phyloP scores from a whole-genome alignment of 2,888 invertebrate species.

The Andrena haemorrhoa region DNA sequence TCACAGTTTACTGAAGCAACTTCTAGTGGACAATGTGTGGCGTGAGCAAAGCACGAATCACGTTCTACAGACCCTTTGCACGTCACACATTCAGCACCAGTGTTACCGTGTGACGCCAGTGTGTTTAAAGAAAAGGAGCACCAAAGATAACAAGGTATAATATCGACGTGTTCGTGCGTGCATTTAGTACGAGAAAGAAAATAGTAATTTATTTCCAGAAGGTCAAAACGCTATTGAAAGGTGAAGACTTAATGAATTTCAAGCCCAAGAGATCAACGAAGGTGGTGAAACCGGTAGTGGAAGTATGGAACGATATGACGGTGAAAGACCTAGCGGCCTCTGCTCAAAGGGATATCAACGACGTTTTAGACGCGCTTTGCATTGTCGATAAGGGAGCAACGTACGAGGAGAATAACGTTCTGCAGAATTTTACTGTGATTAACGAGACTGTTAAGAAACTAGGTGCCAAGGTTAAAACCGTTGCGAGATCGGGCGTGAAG shows the following conservation, averaged over 20 bases:
- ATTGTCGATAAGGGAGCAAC: slow-evolving; percentile 87
- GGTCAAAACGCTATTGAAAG: accelerated
- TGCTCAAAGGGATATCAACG: slow-evolving; percentile 88
- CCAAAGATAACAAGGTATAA: slow-evolving; percentile 88
- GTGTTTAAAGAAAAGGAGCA: slow-evolving; percentile 86
- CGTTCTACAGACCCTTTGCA: slow-evolving; percentile 26
- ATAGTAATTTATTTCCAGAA: slow-evolving; percentile 29
- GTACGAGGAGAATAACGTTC: slow-evolving; percentile 86
- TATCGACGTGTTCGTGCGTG: background rate
- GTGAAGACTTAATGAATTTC: background rate
- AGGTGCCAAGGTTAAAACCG: slow-evolving; percentile 88
- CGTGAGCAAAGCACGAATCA: slow-evolving; percentile 47
- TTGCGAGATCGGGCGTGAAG: slow-evolving; percentile 82
- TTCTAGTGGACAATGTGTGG: slow-evolving; percentile 51
- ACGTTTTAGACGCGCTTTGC: slow-evolving; percentile 89
- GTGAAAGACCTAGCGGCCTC: slow-evolving; percentile 90
- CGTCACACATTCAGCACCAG: slow-evolving; percentile 57
- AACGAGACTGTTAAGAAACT: slow-evolving; percentile 89
- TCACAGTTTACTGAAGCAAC: slow-evolving; percentile 59
- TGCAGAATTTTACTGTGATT: slow-evolving; percentile 89
- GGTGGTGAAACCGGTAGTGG: slow-evolving; percentile 85
- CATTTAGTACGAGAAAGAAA: background rate
- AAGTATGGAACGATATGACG: slow-evolving; percentile 93
- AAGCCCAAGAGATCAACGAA: slow-evolving; percentile 83
- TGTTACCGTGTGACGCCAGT: slow-evolving; percentile 82